Conservation (phyloP, 2,888 invertebrate genomes). For the Nipponacmea schrenckii region DNA sequence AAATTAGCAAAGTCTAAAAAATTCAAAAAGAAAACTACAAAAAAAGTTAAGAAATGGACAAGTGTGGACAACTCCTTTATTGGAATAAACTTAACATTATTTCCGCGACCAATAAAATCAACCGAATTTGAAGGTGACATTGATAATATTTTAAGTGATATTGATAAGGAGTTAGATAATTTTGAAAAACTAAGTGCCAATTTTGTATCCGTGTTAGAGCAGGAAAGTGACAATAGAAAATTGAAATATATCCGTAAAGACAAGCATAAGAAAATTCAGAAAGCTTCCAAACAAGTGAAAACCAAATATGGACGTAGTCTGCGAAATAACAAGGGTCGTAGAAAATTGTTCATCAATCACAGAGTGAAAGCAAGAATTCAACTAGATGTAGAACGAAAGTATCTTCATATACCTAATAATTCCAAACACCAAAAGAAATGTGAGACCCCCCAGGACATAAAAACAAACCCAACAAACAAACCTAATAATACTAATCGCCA, state of each 20-base stretch:
- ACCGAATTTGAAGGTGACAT: neutral
- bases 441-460: slow-evolving; percentile 12
- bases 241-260: slow-evolving; percentile 39
- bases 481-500: slow-evolving; percentile 21
- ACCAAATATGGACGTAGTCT: slow-evolving; percentile 51
- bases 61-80: slow-evolving; percentile 32
- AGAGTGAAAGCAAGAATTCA: slow-evolving; percentile 46
- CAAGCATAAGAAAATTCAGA: slow-evolving; percentile 41
- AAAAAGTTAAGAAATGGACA: slow-evolving; percentile 50
- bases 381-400: slow-evolving; percentile 34
- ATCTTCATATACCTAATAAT: slow-evolving; percentile 32
- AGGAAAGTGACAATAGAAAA: slow-evolving; percentile 27
- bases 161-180: slow-evolving; percentile 21
- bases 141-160: neutral
- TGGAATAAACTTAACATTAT: slow-evolving; percentile 48
- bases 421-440: slow-evolving; percentile 13
- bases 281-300: slow-evolving; percentile 57
- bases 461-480: slow-evolving; percentile 20
- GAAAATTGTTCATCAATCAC: slow-evolving; percentile 52
- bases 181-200: slow-evolving; percentile 26
- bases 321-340: slow-evolving; percentile 49
- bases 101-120: slow-evolving; percentile 38
- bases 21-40: slow-evolving; percentile 23
- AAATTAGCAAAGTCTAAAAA: slow-evolving; percentile 3
- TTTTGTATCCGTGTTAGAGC: slow-evolving; percentile 25